These are phyloP conservation scores for Petrocephalus schoutedeni DNA, from an alignment of 2,797 vertebrate species.

Conservation along the genomic window DNA sequence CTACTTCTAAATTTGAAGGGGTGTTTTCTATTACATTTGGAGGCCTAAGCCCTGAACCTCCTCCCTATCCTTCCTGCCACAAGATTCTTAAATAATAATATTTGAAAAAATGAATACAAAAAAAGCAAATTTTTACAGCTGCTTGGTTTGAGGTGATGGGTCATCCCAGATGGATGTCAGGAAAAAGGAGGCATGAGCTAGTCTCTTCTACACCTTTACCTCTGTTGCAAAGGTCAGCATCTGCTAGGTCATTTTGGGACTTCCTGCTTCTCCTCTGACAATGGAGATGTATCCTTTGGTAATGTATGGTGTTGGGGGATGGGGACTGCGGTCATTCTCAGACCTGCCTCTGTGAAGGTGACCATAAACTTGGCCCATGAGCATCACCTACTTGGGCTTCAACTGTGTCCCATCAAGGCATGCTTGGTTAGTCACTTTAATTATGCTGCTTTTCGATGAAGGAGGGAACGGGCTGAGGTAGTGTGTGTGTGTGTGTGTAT, in stretches of 20 bases:
- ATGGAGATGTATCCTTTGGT: slow-evolving; percentile 50
- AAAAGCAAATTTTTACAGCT: neutral
- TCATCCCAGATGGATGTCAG: slow-evolving; percentile 27
- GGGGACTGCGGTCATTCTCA: slow-evolving; percentile 36
- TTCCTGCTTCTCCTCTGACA: slow-evolving; percentile 24
- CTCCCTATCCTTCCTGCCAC: neutral
- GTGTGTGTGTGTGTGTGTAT: neutral
- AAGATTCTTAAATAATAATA: neutral
- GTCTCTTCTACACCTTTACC: slow-evolving; percentile 50
- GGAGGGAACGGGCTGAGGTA: slow-evolving; percentile 22
- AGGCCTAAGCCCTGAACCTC: neutral
- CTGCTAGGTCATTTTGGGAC: neutral
- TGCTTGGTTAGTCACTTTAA: slow-evolving; percentile 67
- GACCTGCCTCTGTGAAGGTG: slow-evolving; percentile 59
- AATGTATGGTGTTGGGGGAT: slow-evolving; percentile 34
- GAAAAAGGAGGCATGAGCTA: slow-evolving; percentile 34
- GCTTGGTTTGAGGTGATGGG: neutral
- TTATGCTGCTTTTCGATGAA: slow-evolving; percentile 51
- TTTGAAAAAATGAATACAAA: neutral
- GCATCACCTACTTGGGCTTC: slow-evolving; percentile 43
- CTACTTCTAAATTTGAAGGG: neutral
- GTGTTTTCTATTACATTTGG: neutral
- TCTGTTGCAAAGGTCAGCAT: neutral
- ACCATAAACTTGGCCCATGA: slow-evolving; percentile 51
- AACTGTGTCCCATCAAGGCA: slow-evolving; percentile 53